These are phyloP conservation scores for Notolepis coatsorum DNA, from an alignment of 2,797 vertebrate species.

Conservation along the genomic window DNA sequence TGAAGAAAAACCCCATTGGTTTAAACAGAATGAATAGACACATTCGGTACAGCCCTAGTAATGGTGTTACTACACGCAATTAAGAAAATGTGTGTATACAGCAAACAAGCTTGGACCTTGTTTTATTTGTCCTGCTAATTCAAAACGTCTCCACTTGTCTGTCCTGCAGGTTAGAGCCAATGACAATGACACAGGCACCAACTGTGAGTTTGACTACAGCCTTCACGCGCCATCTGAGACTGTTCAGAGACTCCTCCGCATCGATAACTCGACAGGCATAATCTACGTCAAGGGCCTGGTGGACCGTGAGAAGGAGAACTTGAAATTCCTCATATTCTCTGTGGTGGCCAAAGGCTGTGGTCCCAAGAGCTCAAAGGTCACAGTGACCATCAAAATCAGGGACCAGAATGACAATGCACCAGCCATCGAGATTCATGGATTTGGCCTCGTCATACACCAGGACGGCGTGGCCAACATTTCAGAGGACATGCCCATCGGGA, in stretches of 20 bases:
- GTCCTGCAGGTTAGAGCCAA: constrained; percentile 90
- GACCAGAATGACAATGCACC: constrained; percentile 96
- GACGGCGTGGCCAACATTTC: constrained; percentile 96
- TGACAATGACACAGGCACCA: constrained; percentile 91
- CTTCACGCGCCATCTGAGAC: constrained; percentile 89
- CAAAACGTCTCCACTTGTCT: background rate
- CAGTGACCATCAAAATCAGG: constrained; percentile 89
- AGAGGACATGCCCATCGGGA: constrained; percentile 94
- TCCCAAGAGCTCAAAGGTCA: constrained; percentile 89
- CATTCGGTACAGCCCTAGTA: no score
- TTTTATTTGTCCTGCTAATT: no score
- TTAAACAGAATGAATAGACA: no score
- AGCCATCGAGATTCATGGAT: constrained; percentile 94
- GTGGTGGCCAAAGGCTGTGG: constrained; percentile 94
- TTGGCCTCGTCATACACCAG: constrained; percentile 93
- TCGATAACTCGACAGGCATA: constrained; percentile 90
- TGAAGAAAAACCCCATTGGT: no score
- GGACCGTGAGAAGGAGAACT: constrained; percentile 91
- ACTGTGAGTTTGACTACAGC: constrained; percentile 93
- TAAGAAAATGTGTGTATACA: no score
- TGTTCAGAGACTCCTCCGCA: constrained; percentile 90
- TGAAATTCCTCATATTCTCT: constrained; percentile 91
- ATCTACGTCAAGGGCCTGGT: constrained; percentile 93
- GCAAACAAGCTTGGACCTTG: no score
- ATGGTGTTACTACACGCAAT: no score